Conservation (phyloP, 2,113 vertebrate species). For the Proteles cristata region DNA sequence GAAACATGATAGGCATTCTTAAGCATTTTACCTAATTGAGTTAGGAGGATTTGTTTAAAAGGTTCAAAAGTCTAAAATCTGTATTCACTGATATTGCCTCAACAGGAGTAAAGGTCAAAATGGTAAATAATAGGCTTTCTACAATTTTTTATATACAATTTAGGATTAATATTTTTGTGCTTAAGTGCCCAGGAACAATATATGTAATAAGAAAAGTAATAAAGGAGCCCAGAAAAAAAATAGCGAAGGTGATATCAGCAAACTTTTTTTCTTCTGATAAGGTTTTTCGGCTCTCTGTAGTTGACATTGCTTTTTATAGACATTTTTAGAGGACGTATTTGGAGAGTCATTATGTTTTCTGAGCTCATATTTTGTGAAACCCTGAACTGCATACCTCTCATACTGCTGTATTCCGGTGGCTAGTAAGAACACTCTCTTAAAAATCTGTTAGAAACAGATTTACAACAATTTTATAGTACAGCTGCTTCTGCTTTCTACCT, state of each 20-base stretch:
- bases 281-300: not conserved
- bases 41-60: not conserved
- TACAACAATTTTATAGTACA: slow-evolving; percentile 21
- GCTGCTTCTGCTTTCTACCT: not conserved
- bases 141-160: not conserved
- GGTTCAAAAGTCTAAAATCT: not conserved
- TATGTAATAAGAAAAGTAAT: not conserved
- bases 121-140: not conserved
- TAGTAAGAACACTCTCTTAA: not conserved
- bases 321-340: not conserved
- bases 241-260: not conserved
- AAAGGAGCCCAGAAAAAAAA: not conserved
- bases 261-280: not conserved
- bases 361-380: not conserved
- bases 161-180: not conserved
- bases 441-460: slow-evolving; percentile 46
- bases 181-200: not conserved
- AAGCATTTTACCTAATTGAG: not conserved
- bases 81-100: not conserved
- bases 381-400: not conserved
- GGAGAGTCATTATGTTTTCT: not conserved
- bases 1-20: not conserved
- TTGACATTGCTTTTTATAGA: not conserved
- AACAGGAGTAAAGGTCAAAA: not conserved
- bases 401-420: not conserved